Conservation (phyloP, 1,140 invertebrate species). For the Pogonognathellus flavescens region DNA sequence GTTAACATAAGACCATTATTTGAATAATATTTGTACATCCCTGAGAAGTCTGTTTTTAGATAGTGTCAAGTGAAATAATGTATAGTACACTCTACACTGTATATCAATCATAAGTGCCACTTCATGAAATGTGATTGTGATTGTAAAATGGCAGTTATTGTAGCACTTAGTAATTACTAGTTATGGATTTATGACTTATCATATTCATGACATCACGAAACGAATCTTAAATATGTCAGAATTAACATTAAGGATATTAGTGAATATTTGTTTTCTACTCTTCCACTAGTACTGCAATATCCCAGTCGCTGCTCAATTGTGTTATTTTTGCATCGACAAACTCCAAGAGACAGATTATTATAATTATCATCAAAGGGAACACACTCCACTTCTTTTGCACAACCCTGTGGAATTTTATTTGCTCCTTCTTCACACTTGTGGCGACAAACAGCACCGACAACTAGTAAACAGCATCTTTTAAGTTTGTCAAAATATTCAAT, state of each 20-base stretch:
- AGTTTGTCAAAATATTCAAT: background rate
- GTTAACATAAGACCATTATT: no score
- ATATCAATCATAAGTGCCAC: no score
- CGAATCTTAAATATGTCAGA: background rate
- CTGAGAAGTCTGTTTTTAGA: no score
- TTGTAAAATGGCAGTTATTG: background rate
- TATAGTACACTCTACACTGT: no score
- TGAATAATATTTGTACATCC: no score
- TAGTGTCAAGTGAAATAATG: no score
- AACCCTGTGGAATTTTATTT: background rate
- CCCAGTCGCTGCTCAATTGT: background rate
- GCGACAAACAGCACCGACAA: background rate
- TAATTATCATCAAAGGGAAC: background rate
- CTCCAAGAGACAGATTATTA: background rate
- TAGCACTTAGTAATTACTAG: background rate
- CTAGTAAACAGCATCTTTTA: conserved; percentile 10
- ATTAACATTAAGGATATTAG: background rate
- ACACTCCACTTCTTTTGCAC: background rate
- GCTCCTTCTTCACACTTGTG: background rate
- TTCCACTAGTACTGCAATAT: background rate
- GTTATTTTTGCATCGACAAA: background rate
- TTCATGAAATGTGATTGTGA: no score
- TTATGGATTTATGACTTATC: no score
- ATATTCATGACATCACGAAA: background rate
- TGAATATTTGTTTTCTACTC: background rate